Base-by-base conservation (phyloP, 37 sponge, comb jelly and placozoan genomes). In the Hexactinellida sp. region DNA sequence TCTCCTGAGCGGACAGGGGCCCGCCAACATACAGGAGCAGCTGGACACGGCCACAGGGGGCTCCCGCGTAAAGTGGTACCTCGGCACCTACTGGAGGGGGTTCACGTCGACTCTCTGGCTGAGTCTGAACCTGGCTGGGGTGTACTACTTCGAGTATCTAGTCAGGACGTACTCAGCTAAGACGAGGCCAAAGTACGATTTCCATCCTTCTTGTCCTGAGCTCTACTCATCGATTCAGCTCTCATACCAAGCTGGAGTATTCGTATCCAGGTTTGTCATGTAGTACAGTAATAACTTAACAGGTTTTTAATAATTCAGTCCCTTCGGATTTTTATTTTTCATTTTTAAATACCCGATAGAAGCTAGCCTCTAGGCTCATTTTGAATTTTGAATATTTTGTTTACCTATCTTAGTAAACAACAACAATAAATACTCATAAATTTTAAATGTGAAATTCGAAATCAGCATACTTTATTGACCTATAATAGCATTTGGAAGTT, bases 171-270 rank as follows among this genome's bases (percentile, higher is more conserved):
- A 34, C 25, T 54, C 88, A 10, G 37, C 84, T 21, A 88, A 88
- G 38, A 38, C 85, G 19, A 85, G 85, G 24, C 82, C 85, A 5
- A 63, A n/a, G 3, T 63, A 63, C 34, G 76, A 63, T n/a, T 63
- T 63, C 76, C 76, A 63, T n/a, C 28, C 76, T 7, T 7, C 76
- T 63, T 89, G 89, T 86, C 89, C 89, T 35, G 89, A 89, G 85
- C 84, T 89, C 0, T 89, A 82, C 82, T 83, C 89, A n/a, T 54
- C 89, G 3, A 47, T 89, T 10, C 89, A 89, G 47, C 71, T 89
- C 16, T 89, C 86, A 41, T 89, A 89, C 83, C 89, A 89, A 83
- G 85, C 38, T 47, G 36, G 36, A 36, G 86, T 5, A 24, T 55
- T 16, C 13, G 35, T 0, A 76, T 16, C 32, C 38, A 1, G 35